A percentile compares a stretch with the other conserved stretches of the same genome.
These are phyloP conservation scores for Callosobruchus maculatus DNA, from an alignment of 2,888 invertebrate genomes.

Conservation along the genomic window DNA sequence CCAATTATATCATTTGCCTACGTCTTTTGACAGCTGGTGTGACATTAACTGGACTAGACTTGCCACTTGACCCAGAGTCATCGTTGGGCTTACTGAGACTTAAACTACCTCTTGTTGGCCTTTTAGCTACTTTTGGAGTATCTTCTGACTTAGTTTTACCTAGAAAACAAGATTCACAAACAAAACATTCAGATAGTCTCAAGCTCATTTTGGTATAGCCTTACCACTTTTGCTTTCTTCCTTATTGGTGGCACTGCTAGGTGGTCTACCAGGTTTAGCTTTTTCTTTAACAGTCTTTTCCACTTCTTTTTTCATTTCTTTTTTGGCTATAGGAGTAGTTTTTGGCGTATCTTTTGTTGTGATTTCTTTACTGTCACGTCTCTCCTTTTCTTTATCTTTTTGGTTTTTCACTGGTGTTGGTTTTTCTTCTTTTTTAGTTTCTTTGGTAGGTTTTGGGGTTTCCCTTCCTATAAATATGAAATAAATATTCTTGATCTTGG, in stretches of 20 bases:
- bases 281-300: conserved; percentile 34
- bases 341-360: conserved; percentile 37
- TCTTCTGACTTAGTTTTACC: conserved; percentile 38
- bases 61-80: conserved; percentile 44
- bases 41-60: conserved; percentile 46
- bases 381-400: conserved; percentile 35
- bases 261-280: conserved; percentile 11
- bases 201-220: not conserved
- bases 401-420: conserved; percentile 32
- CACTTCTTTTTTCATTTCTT: conserved; percentile 42
- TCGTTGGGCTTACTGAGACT: conserved; percentile 40
- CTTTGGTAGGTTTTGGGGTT: conserved; percentile 35
- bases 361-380: conserved; percentile 42
- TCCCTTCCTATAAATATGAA: conserved; percentile 26
- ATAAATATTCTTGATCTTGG: not conserved
- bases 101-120: conserved; percentile 48
- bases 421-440: conserved; percentile 40
- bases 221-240: conserved; percentile 25
- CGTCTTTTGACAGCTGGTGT: conserved; percentile 36
- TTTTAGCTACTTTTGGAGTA: conserved; percentile 39
- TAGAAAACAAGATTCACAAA: conserved; percentile 7
- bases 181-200: not conserved
- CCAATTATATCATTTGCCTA: conserved; percentile 30
- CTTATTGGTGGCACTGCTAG: conserved; percentile 1
- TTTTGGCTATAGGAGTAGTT: conserved; percentile 27